Base-by-base conservation (phyloP, 2,797 vertebrate genomes). In the Myripristis murdjan region DNA sequence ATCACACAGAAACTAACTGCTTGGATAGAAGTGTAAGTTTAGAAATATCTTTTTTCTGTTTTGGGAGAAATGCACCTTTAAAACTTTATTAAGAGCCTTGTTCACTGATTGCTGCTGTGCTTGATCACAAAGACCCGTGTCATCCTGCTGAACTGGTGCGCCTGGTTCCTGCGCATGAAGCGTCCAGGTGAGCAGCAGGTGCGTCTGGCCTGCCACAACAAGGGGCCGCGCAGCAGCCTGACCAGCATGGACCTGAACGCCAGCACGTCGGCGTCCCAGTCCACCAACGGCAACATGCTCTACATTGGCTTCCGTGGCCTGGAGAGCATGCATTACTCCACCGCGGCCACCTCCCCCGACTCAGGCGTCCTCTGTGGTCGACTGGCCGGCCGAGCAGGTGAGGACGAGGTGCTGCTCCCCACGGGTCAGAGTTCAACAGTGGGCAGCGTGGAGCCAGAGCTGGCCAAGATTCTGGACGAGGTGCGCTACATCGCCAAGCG, bases 111-210 rank as follows among this genome's bases (percentile, higher is more conserved):
- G 4, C 47, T 46, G 5, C 70, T 63, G 43, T 46, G 5, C 68
- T 61, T 74, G 12, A 23, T 70, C 26, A 47, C 22, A n/a, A 23
- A 99, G 98, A 98, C 95, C 16, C 95, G 95, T 3, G 90, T 96
- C 52, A 75, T 97, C 75, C 86, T 98, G 16, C 92, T 97, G 41
- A 96, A 97, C 73, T 97, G 97, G 96, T 97, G 96, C 1, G 96
- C 97, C 24, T 97, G 97, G 96, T 96, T 98, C 82, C 91, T 98
- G 56, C 90, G 95, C n/a, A 98, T 97, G 97, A 97, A 96, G 75
- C 97, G 97, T 49, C 96, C 96, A 0, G 96, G 97, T 1, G 95
- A 97, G 69, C 94, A 93, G 97, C 55, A 92, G 22, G 95, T 96
- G 1, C 95, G 92, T 0, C 91, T 95, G 0, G 96, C 95, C 24